These are phyloP conservation scores for Phalera bucephala DNA, from an alignment of 2,888 invertebrate species.

Conservation along the genomic window DNA sequence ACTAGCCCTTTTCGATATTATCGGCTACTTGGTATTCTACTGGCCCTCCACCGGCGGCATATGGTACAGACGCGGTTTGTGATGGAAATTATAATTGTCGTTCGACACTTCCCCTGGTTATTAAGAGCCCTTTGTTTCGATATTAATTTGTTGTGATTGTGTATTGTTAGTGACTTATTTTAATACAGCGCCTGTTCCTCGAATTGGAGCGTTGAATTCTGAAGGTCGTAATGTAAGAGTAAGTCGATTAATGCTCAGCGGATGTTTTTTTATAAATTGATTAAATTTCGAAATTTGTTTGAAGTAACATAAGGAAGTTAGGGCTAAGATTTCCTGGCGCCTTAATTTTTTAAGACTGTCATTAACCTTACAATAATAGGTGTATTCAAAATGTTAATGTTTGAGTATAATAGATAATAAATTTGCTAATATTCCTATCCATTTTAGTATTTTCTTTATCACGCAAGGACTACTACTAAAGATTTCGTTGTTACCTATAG, in stretches of 20 bases:
- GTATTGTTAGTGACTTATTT: constrained; percentile 17
- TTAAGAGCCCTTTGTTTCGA: constrained; percentile 48
- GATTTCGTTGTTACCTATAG: too few species aligned
- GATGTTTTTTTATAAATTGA: background rate
- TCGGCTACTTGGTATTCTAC: constrained; percentile 66
- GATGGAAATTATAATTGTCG: constrained; percentile 71
- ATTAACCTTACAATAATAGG: too few species aligned
- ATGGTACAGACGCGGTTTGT: constrained; percentile 62
- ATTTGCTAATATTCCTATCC: too few species aligned
- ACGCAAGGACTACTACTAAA: too few species aligned
- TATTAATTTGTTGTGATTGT: constrained; percentile 26
- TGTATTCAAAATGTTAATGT: too few species aligned
- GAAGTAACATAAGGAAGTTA: too few species aligned
- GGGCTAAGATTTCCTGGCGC: too few species aligned
- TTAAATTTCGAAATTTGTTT: too few species aligned
- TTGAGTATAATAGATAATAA: too few species aligned
- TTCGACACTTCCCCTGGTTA: constrained; percentile 58
- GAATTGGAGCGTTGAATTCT: constrained; percentile 15
- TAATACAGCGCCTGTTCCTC: constrained; percentile 9
- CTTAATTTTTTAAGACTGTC: too few species aligned
- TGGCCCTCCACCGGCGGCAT: constrained; percentile 54
- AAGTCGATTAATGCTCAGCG: constrained; percentile 1
- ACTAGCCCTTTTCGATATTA: constrained; percentile 60
- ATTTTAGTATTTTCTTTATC: too few species aligned
- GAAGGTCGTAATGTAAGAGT: constrained; percentile 4